Evolutionary conservation across 2,113 vertebrate genomes (phyloP).

Genomic region (Leiothrix lutea): DNA sequence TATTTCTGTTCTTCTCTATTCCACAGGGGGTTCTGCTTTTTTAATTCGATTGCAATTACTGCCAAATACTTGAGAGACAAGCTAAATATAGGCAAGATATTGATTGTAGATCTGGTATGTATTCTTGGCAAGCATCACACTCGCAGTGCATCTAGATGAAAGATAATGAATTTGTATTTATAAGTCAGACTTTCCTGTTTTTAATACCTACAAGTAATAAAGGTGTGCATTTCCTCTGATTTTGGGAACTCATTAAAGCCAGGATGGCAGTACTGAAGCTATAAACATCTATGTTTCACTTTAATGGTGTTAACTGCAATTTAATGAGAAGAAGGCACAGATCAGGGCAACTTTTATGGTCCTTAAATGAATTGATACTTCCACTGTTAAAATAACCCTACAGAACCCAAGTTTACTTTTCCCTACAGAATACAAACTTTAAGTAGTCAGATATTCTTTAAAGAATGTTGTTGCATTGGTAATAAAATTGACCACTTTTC

Average conservation of each 20-base stretch:
- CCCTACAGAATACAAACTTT: constrained; percentile 74
- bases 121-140: constrained; percentile 67
- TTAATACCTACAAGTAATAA: constrained; percentile 74
- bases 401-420: constrained; percentile 77
- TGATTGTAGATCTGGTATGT: constrained; percentile 85
- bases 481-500: constrained; percentile 64
- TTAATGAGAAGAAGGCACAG: constrained; percentile 83
- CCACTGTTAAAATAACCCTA: constrained; percentile 78
- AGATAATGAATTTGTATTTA: constrained; percentile 62
- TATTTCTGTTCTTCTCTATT: constrained; percentile 84
- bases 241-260: constrained; percentile 81
- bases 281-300: constrained; percentile 82
- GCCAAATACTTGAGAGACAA: constrained; percentile 84
- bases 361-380: constrained; percentile 84
- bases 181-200: constrained; percentile 59
- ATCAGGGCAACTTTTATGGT: constrained; percentile 80
- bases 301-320: constrained; percentile 82
- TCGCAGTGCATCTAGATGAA: constrained; percentile 58
- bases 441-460: constrained; percentile 73
- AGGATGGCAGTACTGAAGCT: constrained; percentile 76
- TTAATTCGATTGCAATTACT: constrained; percentile 85
- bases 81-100: constrained; percentile 83
- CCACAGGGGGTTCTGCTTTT: constrained; percentile 83
- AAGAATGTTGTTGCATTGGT: constrained; percentile 70
- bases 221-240: constrained; percentile 77